Base-by-base conservation (phyloP, 2,888 invertebrate genomes). In the Synanthedon myopaeformis region DNA sequence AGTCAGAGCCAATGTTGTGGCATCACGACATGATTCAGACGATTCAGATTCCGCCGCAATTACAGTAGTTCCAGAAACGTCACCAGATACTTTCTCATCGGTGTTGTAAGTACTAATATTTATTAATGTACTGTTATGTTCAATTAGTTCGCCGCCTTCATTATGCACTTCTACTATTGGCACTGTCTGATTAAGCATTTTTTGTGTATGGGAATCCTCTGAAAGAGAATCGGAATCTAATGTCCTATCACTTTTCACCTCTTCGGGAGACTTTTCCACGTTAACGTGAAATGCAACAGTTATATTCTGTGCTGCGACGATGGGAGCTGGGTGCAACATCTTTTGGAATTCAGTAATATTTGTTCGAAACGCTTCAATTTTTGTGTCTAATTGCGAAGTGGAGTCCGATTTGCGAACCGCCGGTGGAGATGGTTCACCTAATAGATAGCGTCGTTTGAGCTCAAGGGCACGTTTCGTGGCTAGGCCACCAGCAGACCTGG, bases 301-400 rank as follows among this genome's bases (percentile, higher is more conserved):
- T 28, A 28, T 6, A 28, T 28, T 28, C 28, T 0, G 35, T 10
- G 35, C 35, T 10, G 35, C 17, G 3, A 41, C 64, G 52, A 90
- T 90, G 0, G 91, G 89, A 0, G 94, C 93, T 0, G 95, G 94
- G 74, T 95, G 93, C 48, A 96, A 76, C 61, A 96, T 82, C 69
- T 96, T 96, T 67, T 96, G 96, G 69, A 95, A 94, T 70, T 96
- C 96, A 0, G 95, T 93, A 57, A 96, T 96, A 63, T 92, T 93
- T 42, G 93, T 94, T 60, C 95, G 92, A 70, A 96, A 93, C 57
- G 92, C 94, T 79, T 94, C 92, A 55, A 96, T 90, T 74, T 94
- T 94, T 5, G 93, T 94, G 72, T 96, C 96, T 45, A 96, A 89
- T 57, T 94, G 93, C 0, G 95, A 93, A 5, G 95, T 92, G 54